These are phyloP conservation scores for Branchinecta lynchi DNA, from an alignment of 1,140 invertebrate genomes.

Conservation along the genomic window DNA sequence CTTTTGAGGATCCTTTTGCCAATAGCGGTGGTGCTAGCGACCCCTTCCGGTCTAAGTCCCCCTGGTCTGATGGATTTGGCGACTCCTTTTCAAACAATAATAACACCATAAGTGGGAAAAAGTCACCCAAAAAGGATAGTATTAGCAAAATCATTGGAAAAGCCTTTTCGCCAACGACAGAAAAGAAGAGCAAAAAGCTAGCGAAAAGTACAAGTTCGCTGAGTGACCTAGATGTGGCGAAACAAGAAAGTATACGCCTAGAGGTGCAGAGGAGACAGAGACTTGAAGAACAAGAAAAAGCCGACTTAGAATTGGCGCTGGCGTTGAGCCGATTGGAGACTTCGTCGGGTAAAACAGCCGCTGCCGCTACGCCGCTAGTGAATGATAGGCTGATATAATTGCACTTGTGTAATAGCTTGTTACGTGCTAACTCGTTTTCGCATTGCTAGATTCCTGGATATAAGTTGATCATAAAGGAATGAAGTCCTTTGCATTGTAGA, in stretches of 20 bases:
- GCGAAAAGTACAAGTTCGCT: slow-evolving; percentile 31
- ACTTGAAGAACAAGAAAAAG: slow-evolving; percentile 29
- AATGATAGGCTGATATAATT: not conserved
- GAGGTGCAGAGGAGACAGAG: slow-evolving; percentile 29
- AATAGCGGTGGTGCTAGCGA: not conserved
- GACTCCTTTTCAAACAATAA: slow-evolving; percentile 9
- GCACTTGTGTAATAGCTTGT: too few relatives aligned
- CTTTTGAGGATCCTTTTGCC: not conserved
- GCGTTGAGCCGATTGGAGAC: slow-evolving; percentile 26
- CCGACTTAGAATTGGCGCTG: slow-evolving; percentile 32
- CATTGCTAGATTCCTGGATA: too few relatives aligned
- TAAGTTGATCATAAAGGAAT: too few relatives aligned
- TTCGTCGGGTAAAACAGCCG: not conserved
- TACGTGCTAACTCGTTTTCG: too few relatives aligned
- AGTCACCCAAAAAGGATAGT: not conserved
- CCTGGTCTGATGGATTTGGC: not conserved
- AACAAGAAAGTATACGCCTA: slow-evolving; percentile 29
- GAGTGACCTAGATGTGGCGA: slow-evolving; percentile 27
- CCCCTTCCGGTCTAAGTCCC: not conserved
- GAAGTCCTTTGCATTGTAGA: too few relatives aligned
- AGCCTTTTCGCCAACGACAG: not conserved
- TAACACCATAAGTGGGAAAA: not conserved
- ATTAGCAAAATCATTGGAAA: not conserved
- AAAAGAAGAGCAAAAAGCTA: slow-evolving; percentile 18
- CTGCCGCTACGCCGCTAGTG: not conserved